Evolutionary conservation across 2,888 invertebrate species (phyloP).

Genomic region (Chaetoderma sp.): DNA sequence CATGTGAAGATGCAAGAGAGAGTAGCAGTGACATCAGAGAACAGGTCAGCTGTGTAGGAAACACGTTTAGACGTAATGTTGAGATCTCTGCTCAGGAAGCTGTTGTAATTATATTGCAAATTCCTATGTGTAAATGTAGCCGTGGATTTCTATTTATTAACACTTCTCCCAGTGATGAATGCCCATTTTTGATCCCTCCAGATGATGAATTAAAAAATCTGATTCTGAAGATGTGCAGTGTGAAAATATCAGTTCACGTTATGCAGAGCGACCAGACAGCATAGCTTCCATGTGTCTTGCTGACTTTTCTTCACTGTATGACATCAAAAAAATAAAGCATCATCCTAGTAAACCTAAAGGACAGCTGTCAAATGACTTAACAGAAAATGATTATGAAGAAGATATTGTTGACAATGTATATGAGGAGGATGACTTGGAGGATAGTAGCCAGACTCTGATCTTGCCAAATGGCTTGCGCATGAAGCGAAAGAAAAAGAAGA

Average conservation of each 20-base stretch:
- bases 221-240: not conserved
- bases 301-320: slow-evolving; percentile 7
- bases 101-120: not conserved
- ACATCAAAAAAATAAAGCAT: too few relatives aligned
- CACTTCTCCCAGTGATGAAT: not conserved
- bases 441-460: too few relatives aligned
- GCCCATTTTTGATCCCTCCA: not conserved
- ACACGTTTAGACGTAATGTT: not conserved
- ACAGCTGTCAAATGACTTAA: too few relatives aligned
- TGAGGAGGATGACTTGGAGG: too few relatives aligned
- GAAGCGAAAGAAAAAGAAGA: too few relatives aligned
- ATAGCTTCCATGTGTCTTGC: slow-evolving; percentile 1
- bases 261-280: not conserved
- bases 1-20: not conserved
- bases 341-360: too few relatives aligned
- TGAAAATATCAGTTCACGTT: not conserved
- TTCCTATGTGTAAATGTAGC: not conserved
- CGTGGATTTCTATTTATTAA: not conserved
- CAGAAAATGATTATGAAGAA: too few relatives aligned
- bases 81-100: slow-evolving; percentile 15
- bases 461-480: too few relatives aligned
- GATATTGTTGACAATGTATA: too few relatives aligned
- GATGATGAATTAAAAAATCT: not conserved
- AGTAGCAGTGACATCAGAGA: not conserved
- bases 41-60: slow-evolving; percentile 2